Evolutionary conservation across 2,888 invertebrate species (phyloP), one percentile per base, ranked within the genome.

Genomic region (Lissocephala sabroskyi): DNA sequence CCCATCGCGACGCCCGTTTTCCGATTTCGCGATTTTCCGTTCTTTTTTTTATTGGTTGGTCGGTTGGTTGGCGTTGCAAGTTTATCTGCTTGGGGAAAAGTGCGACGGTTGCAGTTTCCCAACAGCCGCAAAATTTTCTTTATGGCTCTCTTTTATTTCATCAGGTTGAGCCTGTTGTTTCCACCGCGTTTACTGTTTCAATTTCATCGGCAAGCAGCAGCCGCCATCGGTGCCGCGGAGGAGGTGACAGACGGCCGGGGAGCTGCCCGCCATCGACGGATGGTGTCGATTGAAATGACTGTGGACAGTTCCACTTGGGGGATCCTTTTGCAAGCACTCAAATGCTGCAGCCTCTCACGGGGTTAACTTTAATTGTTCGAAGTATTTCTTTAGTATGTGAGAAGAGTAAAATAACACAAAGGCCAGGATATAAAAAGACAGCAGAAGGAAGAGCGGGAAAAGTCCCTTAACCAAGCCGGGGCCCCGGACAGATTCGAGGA

Each of bases 131-230:
- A 66, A 73, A n/a, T n/a, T 68, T 62, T 56, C 70, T 67, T 67
- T 74, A 73, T 67, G 65, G 60, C 56, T 30, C n/a, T n/a, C 66
- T 62, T 62, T 73, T 68, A 65, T 68, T 68, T 62, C n/a, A 58
- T 57, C 60, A 50, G 48, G 48, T 45, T 55, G 41, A 48, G 49
- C 48, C 52, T 29, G 52, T n/a, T n/a, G n/a, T 35, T 61, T 71
- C 51, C 45, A 47, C 49, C 35, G 56, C 60, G 62, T 62, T 73
- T 58, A 62, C 65, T 49, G 54, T 50, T 73, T 62, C 62, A 62
- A 62, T 68, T 62, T 54, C 23, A 23, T 23, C 23, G n/a, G 4
- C 23, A 23, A 23, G 23, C 7, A 23, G 3, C 23, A 23, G n/a
- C 23, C 23, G 23, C 23, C 23, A n/a, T 3, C 30, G 10, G 10